Evolutionary conservation across 2,113 vertebrate genomes (phyloP).

Genomic region (Falco punctatus): DNA sequence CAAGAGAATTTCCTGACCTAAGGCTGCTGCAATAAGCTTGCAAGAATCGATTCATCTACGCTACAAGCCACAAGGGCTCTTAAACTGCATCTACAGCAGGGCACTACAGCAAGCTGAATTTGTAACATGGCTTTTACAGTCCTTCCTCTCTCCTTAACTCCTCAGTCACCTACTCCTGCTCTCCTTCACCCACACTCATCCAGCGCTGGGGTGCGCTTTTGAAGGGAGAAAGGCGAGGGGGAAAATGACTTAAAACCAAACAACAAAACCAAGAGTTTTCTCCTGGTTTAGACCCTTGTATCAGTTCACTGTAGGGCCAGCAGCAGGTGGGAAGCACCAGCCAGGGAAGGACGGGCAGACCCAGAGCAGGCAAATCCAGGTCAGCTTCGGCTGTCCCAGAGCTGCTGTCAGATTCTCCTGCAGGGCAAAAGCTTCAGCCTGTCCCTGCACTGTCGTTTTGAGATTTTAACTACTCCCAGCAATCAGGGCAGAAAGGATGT

Average conservation of each 20-base stretch:
- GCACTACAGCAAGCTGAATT: background rate
- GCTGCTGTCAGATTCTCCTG: background rate
- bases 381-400: too few relatives aligned
- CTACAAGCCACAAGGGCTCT: background rate
- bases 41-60: background rate
- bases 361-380: background rate
- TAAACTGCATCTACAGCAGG: background rate
- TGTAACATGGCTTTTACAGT: background rate
- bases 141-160: background rate
- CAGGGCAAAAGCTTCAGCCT: background rate
- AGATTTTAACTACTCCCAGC: background rate
- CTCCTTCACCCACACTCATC: background rate
- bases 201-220: accelerated
- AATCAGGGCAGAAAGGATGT: background rate
- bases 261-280: background rate
- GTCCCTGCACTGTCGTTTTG: background rate
- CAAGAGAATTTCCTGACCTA: background rate
- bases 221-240: background rate
- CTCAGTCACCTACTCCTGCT: background rate
- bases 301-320: background rate
- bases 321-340: background rate
- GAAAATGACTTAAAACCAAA: background rate
- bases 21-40: background rate
- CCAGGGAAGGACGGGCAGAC: background rate
- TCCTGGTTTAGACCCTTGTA: background rate